Percentiles rank a stretch among this genome's conserved stretches.
These are phyloP conservation scores for Mayetiola destructor DNA, from an alignment of 2,888 invertebrate species.

Conservation along the genomic window DNA sequence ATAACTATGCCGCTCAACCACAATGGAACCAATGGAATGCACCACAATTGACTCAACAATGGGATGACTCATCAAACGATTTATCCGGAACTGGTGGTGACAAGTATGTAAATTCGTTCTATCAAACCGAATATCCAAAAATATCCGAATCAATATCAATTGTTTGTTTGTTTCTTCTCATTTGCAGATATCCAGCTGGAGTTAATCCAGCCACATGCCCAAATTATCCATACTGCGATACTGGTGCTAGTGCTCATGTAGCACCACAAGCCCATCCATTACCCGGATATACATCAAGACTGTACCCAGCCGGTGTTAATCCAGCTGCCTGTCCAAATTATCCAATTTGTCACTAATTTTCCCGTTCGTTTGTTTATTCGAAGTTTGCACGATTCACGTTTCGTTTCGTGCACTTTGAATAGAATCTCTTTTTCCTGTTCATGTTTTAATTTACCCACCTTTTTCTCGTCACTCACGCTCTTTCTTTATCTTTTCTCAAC, in stretches of 20 bases:
- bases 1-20: neutral
- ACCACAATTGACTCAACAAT: slow-evolving; percentile 14
- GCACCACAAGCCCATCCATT: slow-evolving; percentile 31
- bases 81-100: slow-evolving; percentile 25
- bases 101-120: slow-evolving; percentile 13
- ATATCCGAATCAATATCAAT: neutral
- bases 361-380: no score
- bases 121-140: neutral
- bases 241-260: slow-evolving; percentile 27
- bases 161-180: neutral
- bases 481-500: no score
- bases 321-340: slow-evolving; percentile 37
- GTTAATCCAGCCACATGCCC: slow-evolving; percentile 38
- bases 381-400: no score
- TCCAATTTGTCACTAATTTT: slow-evolving; percentile 25
- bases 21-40: slow-evolving; percentile 19
- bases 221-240: slow-evolving; percentile 40
- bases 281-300: slow-evolving; percentile 35
- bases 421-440: no score
- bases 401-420: no score
- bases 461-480: no score
- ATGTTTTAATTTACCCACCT: no score
- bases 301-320: slow-evolving; percentile 37
- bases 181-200: slow-evolving; percentile 35
- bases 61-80: slow-evolving; percentile 19